Base-by-base conservation (phyloP, 2,113 vertebrate genomes). In the Eulacestoma nigropectus region DNA sequence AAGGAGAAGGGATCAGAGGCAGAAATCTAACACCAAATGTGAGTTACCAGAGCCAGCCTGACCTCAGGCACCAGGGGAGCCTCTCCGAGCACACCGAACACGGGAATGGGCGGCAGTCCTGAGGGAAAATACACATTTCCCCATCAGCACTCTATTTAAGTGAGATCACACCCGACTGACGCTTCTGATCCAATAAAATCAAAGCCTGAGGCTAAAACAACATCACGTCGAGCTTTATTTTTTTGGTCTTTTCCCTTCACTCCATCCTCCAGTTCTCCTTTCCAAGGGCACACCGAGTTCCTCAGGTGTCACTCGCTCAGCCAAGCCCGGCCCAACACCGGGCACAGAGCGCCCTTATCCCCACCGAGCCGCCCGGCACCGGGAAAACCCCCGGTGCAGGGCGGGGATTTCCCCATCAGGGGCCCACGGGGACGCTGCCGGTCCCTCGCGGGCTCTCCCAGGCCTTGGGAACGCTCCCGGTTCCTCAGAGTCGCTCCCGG, bases 371-470 rank as follows among this genome's bases (percentile, higher is more conserved):
- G 27, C 33, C 41, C 11, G 29, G 21, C 14, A 59, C 44, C 1
- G 4, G 9, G 39, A 18, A 39, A 67, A 41, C 0, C 0, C 17
- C 33, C 2, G 8, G 4, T 14, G 8, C 9, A 16, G 0, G 9
- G 33, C 2, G 20, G 3, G 7, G 2, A 17, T 13, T 14, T 3
- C 23, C 8, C 26, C 14, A 8, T 0, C 10, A 20, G 12, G 13
- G 35, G 42, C 37, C 27, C 16, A 30, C 7, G 11, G 44, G 21
- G 17, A 8, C 8, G 8, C 13, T 44, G 14, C 49, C 2, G 25
- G 39, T 0, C 5, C 7, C 47, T 39, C 39, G 9, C 2, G 3
- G 30, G 11, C 25, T 5, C 25, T 46, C 39, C 32, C 13, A 4
- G 32, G n/a, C 19, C 75, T 2, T 12, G 10, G 67, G 33, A 7